Evolutionary conservation across 2,797 vertebrate species (phyloP), one percentile per base, ranked within the genome.

Genomic region (Malurus splendens): DNA sequence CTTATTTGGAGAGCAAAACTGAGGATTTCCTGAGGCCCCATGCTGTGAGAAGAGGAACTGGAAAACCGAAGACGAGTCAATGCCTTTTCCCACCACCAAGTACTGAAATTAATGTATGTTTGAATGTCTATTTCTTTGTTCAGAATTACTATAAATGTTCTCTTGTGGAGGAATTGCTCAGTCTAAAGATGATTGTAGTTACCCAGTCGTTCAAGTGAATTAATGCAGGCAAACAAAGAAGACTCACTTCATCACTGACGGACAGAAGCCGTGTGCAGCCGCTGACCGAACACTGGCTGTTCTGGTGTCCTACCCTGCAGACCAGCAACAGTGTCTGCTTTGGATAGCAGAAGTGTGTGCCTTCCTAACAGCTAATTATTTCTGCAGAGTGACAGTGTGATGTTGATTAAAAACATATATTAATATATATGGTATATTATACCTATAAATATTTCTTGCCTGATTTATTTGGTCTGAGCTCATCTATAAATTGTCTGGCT

Each of bases 401-500:
- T 89, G 62, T 62, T 87, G 90, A 95, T 95, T 95, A 94, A 95
- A 92, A 94, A 94, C 90, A 94, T 78, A 72, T 94, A 89, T 78
- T 89, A 93, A 90, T 92, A 94, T 91, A 90, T 91, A 93, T 92
- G 70, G 86, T 94, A 55, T 92, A 70, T 89, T 90, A 82, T 78
- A 86, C 70, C 86, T 94, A 95, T 95, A 95, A 95, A 95, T 95
- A 92, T 50, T 80, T 94, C 90, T 82, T 61, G 82, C 41, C 70
- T 95, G 93, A 95, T 93, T 94, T 94, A 95, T 92, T 87, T 92
- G 91, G 94, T 95, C 94, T 95, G 95, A 93, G 93, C 78, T 90
- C 73, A 93, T 95, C 90, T 93, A 93, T 95, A 95, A 95, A 93
- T 95, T 93, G 94, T 95, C 95, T 95, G 78, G 91, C 68, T 95